Percentiles rank a stretch among this genome's conserved stretches.
These are phyloP conservation scores for Silurus meridionalis DNA, from an alignment of 2,113 vertebrate genomes.

Conservation along the genomic window DNA sequence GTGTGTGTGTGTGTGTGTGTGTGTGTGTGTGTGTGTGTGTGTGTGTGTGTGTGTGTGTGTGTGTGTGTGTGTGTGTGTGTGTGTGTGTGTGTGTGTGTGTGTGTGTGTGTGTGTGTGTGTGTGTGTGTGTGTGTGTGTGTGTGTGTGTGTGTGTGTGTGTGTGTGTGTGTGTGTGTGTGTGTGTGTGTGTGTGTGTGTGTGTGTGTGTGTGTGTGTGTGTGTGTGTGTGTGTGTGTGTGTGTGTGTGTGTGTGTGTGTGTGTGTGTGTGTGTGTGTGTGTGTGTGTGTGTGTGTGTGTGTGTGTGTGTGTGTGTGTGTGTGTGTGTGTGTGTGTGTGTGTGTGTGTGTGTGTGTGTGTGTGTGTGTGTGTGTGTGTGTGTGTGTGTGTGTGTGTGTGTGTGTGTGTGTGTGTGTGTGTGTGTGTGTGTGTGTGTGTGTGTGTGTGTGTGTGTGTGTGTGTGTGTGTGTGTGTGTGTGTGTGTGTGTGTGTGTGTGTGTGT, in stretches of 20 bases:
- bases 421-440: conserved; percentile 20
- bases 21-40: conserved; percentile 3
- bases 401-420: background rate
- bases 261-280: conserved; percentile 3
- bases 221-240: conserved; percentile 13
- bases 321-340: conserved; percentile 19
- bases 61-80: background rate
- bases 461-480: conserved; percentile 13
- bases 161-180: background rate
- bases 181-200: conserved; percentile 20
- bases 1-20: conserved; percentile 2
- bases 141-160: conserved; percentile 13
- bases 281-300: conserved; percentile 12
- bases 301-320: background rate
- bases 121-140: background rate
- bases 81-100: conserved; percentile 19
- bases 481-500: conserved; percentile 2
- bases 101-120: background rate
- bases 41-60: conserved; percentile 12
- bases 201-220: background rate
- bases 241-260: conserved; percentile 2
- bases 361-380: background rate
- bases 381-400: conserved; percentile 13
- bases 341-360: background rate
- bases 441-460: background rate